A percentile compares a stretch with the other conserved stretches of the same genome.
Conservation (phyloP, 2,888 invertebrate species). For the Trachelus stipa region DNA sequence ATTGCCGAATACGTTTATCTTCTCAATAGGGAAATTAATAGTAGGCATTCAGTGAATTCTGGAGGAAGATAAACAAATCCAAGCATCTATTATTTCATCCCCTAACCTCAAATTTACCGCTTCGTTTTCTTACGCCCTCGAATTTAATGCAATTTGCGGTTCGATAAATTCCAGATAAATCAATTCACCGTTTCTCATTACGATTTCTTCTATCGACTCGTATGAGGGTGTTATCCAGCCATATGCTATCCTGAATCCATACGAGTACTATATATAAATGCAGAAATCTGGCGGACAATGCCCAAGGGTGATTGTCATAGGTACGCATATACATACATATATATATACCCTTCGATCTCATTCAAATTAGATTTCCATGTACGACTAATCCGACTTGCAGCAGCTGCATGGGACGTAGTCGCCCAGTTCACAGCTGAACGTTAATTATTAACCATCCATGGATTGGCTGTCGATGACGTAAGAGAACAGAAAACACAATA, state of each 20-base stretch:
- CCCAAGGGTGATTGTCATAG: not conserved
- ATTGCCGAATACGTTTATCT: not conserved
- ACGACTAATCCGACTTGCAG: conserved; percentile 39
- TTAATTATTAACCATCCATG: conserved; percentile 38
- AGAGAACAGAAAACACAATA: not conserved
- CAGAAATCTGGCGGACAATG: not conserved
- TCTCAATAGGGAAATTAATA: not conserved
- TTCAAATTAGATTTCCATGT: conserved; percentile 44
- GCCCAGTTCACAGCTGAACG: conserved; percentile 33
- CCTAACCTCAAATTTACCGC: not conserved
- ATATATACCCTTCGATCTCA: conserved; percentile 32
- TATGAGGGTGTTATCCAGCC: not conserved
- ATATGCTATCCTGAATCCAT: not conserved
- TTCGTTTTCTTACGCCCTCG: not conserved
- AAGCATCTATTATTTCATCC: not conserved
- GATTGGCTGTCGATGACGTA: conserved; percentile 26
- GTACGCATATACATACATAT: not conserved
- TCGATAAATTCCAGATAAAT: not conserved
- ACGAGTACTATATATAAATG: not conserved
- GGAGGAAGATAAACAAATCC: not conserved
- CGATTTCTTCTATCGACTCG: not conserved
- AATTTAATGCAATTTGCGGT: not conserved
- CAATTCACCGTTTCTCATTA: not conserved
- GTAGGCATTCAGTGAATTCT: not conserved
- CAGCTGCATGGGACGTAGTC: conserved; percentile 34